A percentile compares a stretch with the other conserved stretches of the same genome.
Conservation (phyloP, 2,888 invertebrate species). For the Drosophila hawaiiensis region DNA sequence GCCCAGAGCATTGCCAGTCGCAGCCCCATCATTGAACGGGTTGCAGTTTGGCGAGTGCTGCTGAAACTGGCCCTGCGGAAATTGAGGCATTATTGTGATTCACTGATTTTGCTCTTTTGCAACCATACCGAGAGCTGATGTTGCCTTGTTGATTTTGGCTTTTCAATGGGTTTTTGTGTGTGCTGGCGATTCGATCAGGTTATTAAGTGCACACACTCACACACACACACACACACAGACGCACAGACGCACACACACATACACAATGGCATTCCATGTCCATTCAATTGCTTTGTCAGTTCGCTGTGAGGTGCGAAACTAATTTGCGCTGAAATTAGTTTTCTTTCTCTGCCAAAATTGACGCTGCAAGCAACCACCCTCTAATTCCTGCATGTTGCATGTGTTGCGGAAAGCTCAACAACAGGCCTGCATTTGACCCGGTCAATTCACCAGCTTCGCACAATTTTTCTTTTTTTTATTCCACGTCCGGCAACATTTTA, state of each 20-base stretch:
- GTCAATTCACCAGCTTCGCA: conserved; percentile 52
- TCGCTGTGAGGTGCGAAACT: conserved; percentile 76
- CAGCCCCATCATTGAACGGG: conserved; percentile 37
- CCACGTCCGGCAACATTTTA: conserved; percentile 62
- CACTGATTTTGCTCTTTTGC: conserved; percentile 74
- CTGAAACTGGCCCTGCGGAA: conserved; percentile 66
- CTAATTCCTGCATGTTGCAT: conserved; percentile 51
- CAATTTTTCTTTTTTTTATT: conserved; percentile 7
- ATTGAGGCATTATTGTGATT: conserved; percentile 82
- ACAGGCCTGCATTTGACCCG: conserved; percentile 23
- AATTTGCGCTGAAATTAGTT: conserved; percentile 82
- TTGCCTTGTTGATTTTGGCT: conserved; percentile 79
- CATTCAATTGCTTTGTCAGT: conserved; percentile 75
- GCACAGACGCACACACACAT: not conserved
- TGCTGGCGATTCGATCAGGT: conserved; percentile 79
- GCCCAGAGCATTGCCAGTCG: conserved; percentile 23
- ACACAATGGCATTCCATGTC: conserved; percentile 50
- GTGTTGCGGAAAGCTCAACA: conserved; percentile 33
- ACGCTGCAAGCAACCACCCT: conserved; percentile 54
- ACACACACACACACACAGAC: conserved; percentile 36
- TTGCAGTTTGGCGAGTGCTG: conserved; percentile 10
- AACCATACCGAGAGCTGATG: conserved; percentile 10
- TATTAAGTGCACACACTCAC: conserved; percentile 76
- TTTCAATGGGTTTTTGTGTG: conserved; percentile 80
- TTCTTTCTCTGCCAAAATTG: conserved; percentile 72